Conservation (phyloP, 1,140 invertebrate genomes). For the Drosophila sp. region DNA sequence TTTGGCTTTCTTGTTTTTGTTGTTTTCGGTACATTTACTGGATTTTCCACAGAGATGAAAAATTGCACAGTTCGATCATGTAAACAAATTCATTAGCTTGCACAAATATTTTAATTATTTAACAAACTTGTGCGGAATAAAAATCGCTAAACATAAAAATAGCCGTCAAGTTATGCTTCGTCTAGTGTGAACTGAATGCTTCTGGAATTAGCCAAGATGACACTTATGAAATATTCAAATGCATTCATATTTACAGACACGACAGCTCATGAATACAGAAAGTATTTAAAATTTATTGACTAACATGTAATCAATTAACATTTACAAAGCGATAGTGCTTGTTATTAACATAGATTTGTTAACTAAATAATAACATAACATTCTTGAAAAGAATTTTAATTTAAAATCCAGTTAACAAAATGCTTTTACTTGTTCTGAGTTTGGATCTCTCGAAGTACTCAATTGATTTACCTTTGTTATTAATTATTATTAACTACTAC, state of each 20-base stretch:
- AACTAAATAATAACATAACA: background rate
- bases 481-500: too few relatives aligned
- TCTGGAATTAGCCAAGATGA: constrained; percentile 36
- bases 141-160: constrained; percentile 20
- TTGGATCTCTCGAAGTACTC: too few relatives aligned
- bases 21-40: constrained; percentile 58
- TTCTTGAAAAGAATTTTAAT: background rate
- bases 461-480: too few relatives aligned
- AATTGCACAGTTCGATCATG: constrained; percentile 78
- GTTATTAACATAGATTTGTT: background rate
- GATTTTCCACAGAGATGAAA: constrained; percentile 72
- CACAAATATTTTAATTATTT: constrained; percentile 82
- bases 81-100: constrained; percentile 80
- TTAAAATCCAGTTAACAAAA: too few relatives aligned
- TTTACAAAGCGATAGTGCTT: background rate
- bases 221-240: constrained; percentile 23
- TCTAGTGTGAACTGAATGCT: constrained; percentile 36
- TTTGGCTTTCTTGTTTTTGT: background rate
- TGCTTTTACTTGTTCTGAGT: background rate
- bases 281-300: background rate
- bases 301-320: background rate
- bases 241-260: constrained; percentile 12
- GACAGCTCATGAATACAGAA: background rate
- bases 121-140: constrained; percentile 43
- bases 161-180: constrained; percentile 3